phyloP scores from a whole-genome alignment of 2,888 invertebrate species.

The Xiphydria camelus region DNA sequence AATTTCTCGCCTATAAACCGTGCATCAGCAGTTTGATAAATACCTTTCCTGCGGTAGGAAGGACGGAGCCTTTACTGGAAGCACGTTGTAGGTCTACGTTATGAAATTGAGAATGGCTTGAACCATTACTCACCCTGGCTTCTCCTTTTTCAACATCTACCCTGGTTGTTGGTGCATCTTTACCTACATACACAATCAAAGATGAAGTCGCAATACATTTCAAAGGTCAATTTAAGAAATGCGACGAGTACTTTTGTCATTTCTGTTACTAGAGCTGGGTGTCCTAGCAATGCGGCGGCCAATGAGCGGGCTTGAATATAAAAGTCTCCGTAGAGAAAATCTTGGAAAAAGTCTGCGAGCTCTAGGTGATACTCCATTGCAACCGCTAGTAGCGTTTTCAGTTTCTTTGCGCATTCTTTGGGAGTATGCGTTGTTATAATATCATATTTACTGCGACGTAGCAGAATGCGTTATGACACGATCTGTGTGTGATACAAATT shows the following conservation, averaged over 20 bases:
- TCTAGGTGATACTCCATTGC: conserved; percentile 44
- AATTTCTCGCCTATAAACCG: not conserved
- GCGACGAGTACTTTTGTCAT: conserved; percentile 41
- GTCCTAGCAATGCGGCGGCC: conserved; percentile 63
- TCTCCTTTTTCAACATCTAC: conserved; percentile 59
- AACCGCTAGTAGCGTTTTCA: conserved; percentile 47
- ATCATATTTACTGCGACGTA: too few species aligned
- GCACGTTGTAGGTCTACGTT: conserved; percentile 61
- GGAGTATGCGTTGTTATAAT: conserved; percentile 22
- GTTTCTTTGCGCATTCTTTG: conserved; percentile 52
- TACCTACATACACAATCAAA: too few species aligned
- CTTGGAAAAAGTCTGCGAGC: conserved; percentile 57
- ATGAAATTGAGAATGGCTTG: conserved; percentile 48
- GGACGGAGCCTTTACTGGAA: conserved; percentile 61
- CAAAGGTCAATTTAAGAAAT: not conserved
- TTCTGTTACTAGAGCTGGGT: conserved; percentile 40
- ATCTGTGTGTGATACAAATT: too few species aligned
- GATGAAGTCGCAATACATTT: not conserved
- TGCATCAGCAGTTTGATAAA: not conserved
- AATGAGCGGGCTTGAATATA: conserved; percentile 72
- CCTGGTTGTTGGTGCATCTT: conserved; percentile 55
- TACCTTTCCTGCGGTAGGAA: conserved; percentile 61
- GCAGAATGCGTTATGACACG: too few species aligned
- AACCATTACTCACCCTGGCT: conserved; percentile 48
- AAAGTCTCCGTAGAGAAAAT: conserved; percentile 70